Evolutionary conservation across 2,888 invertebrate genomes (phyloP).

Genomic region (Tipula vernalis): DNA sequence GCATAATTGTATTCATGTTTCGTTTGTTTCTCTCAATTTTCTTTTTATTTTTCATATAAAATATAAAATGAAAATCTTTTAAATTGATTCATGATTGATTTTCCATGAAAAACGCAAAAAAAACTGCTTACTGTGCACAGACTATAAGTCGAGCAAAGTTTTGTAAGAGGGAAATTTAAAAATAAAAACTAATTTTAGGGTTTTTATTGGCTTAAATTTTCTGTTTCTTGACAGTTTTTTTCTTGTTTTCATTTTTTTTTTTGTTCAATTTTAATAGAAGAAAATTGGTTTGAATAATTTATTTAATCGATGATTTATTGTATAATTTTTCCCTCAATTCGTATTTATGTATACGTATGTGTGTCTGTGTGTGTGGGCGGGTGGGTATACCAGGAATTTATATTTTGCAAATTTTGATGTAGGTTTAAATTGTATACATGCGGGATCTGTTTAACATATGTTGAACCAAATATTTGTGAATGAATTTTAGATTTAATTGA

Average conservation of each 20-base stretch:
- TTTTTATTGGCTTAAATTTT: not conserved
- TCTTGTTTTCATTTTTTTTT: not conserved
- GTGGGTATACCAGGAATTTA: not conserved
- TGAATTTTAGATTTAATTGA: not conserved
- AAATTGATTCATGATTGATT: not conserved
- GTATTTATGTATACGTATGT: not conserved
- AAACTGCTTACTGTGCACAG: not conserved
- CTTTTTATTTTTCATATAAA: not conserved
- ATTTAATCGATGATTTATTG: not conserved
- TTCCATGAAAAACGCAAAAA: not conserved
- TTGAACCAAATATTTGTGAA: not conserved
- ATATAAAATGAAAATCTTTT: not conserved
- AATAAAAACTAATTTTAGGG: not conserved
- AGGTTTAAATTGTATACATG: not conserved
- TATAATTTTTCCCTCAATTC: not conserved
- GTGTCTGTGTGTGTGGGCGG: not conserved
- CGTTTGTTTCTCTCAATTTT: not conserved
- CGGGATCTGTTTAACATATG: not conserved
- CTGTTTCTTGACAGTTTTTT: not conserved
- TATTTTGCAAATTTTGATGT: not conserved
- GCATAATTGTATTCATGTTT: not conserved
- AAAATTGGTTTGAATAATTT: not conserved
- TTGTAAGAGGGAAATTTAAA: not conserved
- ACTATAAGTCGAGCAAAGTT: not conserved
- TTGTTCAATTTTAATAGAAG: not conserved